These are phyloP conservation scores for Hassar affinis DNA, from an alignment of 2,113 vertebrate genomes.

Conservation along the genomic window DNA sequence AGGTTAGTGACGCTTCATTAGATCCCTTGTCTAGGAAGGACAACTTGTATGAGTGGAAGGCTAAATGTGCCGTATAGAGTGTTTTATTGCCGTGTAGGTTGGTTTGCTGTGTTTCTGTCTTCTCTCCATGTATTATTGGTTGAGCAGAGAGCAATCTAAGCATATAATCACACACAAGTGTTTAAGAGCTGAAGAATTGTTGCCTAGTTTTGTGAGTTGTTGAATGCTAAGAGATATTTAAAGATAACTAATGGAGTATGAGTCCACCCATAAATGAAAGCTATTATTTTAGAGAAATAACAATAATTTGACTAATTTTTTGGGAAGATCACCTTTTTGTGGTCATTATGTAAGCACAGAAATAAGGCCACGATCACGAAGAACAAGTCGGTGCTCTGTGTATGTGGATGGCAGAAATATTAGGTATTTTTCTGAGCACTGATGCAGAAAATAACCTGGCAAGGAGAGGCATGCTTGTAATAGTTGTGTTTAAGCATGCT, in stretches of 20 bases:
- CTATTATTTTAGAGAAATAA: neutral
- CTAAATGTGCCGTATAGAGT: neutral
- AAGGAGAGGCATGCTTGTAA: neutral
- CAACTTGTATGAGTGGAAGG: conserved; percentile 5
- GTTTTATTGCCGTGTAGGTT: neutral
- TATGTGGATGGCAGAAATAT: neutral
- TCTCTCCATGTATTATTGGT: neutral
- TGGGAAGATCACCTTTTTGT: neutral
- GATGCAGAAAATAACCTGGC: conserved; percentile 18
- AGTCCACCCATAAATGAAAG: neutral
- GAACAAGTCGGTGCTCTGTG: neutral
- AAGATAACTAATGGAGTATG: neutral
- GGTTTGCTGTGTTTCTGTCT: neutral
- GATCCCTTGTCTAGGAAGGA: conserved; percentile 9
- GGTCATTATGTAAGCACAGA: neutral
- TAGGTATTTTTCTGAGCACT: conserved; percentile 12
- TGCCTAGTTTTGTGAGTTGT: neutral
- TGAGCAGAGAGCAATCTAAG: neutral
- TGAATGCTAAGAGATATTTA: neutral
- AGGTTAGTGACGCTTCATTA: conserved; percentile 3
- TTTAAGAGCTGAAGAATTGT: neutral
- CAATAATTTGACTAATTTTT: neutral
- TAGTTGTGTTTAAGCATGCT: neutral
- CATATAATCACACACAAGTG: neutral
- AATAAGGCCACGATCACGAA: neutral